Percentiles rank a stretch among this genome's conserved stretches.
Conservation (phyloP, 2,888 invertebrate genomes). For the Chydorus sphaericus region DNA sequence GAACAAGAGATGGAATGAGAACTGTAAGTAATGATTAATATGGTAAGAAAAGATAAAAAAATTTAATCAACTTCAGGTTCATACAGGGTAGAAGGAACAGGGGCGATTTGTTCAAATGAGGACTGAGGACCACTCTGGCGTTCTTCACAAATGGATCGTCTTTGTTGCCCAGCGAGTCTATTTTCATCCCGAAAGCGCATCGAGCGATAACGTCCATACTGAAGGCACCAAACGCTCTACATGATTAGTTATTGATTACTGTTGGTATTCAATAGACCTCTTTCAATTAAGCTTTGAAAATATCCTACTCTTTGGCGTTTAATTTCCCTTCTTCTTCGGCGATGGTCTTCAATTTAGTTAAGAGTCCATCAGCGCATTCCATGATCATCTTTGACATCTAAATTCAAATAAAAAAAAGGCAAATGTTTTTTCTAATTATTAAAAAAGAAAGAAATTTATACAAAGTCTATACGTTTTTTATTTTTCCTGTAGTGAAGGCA, state of each 20-base stretch:
- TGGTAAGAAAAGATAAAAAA: neutral
- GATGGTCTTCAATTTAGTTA: neutral
- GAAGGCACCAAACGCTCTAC: neutral
- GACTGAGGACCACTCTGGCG: neutral
- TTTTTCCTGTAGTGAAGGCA: constrained; percentile 12
- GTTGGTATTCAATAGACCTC: neutral
- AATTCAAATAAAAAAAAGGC: neutral
- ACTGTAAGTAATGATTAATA: neutral
- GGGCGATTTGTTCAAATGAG: neutral
- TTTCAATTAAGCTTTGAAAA: neutral
- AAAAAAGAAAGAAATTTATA: neutral
- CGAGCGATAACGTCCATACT: neutral
- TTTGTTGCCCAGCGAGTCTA: neutral
- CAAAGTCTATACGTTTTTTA: constrained; percentile 5
- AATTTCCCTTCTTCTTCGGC: neutral
- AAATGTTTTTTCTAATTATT: neutral
- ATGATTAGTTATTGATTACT: neutral
- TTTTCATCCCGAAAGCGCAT: constrained; percentile 2
- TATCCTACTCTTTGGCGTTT: neutral
- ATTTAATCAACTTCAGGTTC: neutral
- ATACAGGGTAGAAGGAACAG: neutral
- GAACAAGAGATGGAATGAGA: neutral
- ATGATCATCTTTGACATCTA: neutral
- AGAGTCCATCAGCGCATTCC: neutral
- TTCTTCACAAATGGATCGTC: neutral